phyloP scores from a whole-genome alignment of 2,797 vertebrate genomes.

The Etheostoma perlongum region DNA sequence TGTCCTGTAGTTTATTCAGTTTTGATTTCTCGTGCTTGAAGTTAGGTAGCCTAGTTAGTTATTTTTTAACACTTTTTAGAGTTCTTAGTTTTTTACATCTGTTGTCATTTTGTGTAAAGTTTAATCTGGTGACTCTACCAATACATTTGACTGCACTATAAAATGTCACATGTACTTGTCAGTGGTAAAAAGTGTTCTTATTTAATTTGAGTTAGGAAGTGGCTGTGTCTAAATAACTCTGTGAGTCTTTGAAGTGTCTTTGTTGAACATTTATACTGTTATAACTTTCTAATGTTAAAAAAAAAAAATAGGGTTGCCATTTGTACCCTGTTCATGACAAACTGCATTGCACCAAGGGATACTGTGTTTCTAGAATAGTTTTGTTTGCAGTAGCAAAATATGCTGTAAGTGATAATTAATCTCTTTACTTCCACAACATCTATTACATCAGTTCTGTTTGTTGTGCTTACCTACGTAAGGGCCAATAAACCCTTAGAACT shows the following conservation, averaged over 20 bases:
- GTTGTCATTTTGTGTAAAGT: slow-evolving; percentile 7
- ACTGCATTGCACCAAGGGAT: slow-evolving; percentile 39
- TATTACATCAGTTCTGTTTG: slow-evolving; percentile 19
- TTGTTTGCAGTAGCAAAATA: slow-evolving; percentile 33
- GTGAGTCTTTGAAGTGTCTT: slow-evolving; percentile 29
- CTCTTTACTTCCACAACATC: slow-evolving; percentile 28
- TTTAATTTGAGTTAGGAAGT: slow-evolving; percentile 37
- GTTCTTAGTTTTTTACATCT: slow-evolving; percentile 16
- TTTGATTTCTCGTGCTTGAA: slow-evolving; percentile 25
- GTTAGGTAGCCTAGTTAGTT: background rate
- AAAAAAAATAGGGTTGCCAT: slow-evolving; percentile 18
- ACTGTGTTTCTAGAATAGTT: slow-evolving; percentile 49
- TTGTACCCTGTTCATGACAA: slow-evolving; percentile 29
- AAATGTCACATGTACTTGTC: slow-evolving; percentile 24
- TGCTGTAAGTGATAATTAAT: slow-evolving; percentile 32
- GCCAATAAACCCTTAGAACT: slow-evolving; percentile 54
- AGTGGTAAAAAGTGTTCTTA: slow-evolving; percentile 52
- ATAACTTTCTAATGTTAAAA: slow-evolving; percentile 23
- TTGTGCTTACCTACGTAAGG: slow-evolving; percentile 32
- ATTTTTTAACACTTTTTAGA: slow-evolving; percentile 31
- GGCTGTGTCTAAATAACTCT: slow-evolving; percentile 16
- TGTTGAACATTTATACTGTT: slow-evolving; percentile 15
- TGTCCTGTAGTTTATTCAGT: slow-evolving; percentile 22
- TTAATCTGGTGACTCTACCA: slow-evolving; percentile 18
- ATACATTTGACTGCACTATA: slow-evolving; percentile 1